Base-by-base conservation (phyloP, 2,888 invertebrate species). In the Erpobdella octoculata region DNA sequence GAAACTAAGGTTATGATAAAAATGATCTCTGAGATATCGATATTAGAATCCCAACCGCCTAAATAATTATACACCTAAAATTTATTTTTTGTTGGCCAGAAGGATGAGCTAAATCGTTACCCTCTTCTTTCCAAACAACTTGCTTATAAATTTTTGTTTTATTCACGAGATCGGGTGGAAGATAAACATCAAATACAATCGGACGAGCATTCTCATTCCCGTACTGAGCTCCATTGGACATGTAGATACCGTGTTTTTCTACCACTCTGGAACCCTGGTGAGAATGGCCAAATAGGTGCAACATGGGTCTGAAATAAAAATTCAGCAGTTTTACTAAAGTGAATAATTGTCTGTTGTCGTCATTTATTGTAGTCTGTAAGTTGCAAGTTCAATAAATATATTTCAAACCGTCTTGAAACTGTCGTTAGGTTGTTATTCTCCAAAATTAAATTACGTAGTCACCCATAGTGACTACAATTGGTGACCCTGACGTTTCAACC, bases 281-380 rank as follows among this genome's bases (percentile, higher is more conserved):
- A 6, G 78, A 77, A 69, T 80, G 80, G 8, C 80, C 80, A 74
- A 77, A 80, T 38, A 80, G 71, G 73, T 80, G 80, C 6, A 78
- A 62, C 38, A 74, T 73, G 4, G 80, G 80, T 66, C 79, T 80
- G 78, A 66, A 65, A n/a, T 59, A 25, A 48, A 28, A 71, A 46
- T 6, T 21, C 0, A 18, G 35, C 33, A 33, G 2, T 48, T 41
- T 9, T 28, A 33, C 25, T 31, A 18, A n/a, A 33, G 12, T 28
- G 53, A n/a, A n/a, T 31, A 41, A 65, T 28, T 28, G 25, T 31
- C 15, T 25, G 18, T 37, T 31, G 2, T 53, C 25, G 15, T 64
- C 0, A 28, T 18, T n/a, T 59, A 18, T 4, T 36, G n/a, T 18
- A 61, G 28, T 66, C 71, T 69, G 53, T 37, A 31, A 5, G 46